Base-by-base conservation (phyloP, 2,113 vertebrate species). In the Carettochelys insculpta region DNA sequence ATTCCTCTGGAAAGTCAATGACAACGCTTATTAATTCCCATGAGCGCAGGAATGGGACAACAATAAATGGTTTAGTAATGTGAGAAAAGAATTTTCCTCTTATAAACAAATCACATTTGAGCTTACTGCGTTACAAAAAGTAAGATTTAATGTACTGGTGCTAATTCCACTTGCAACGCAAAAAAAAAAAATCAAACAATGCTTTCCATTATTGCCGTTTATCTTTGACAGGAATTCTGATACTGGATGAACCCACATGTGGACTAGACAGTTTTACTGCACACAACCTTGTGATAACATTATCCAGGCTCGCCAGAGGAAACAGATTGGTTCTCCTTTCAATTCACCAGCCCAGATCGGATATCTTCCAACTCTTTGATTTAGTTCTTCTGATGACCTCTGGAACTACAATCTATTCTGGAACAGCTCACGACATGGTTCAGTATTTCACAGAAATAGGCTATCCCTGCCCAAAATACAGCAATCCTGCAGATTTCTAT, bases 181-280 rank as follows among this genome's bases (percentile, higher is more conserved):
- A 90, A n/a, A n/a, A n/a, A n/a, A n/a, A n/a, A n/a, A n/a, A 86
- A 90, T n/a, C 65, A 79, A 89, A 76, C 5, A n/a, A 38, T 68
- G 81, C 51, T 93, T 89, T 88, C 65, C 48, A 83, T 54, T 82
- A 48, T 38, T 38, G 45, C 31, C 87, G 61, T 87, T 47, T 90
- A 34, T 91, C 16, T 89, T 83, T 94, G 90, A 56, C 96, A 99
- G 99, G 99, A 73, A 99, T 99, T 95, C 97, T 99, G 77, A 98
- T 99, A 84, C 97, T 99, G 92, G 99, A 99, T 58, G 99, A 99
- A 87, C 99, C 99, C 80, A 99, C 99, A 3, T 99, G 99, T 16
- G 99, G 99, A 80, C 96, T 99, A n/a, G 99, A 99, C 97, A 99
- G 99, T 94, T 99, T 99, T 96, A 99, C 98, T 0, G 99, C 99